Base-by-base conservation (phyloP, 2,113 vertebrate species). In the Egretta garzetta region DNA sequence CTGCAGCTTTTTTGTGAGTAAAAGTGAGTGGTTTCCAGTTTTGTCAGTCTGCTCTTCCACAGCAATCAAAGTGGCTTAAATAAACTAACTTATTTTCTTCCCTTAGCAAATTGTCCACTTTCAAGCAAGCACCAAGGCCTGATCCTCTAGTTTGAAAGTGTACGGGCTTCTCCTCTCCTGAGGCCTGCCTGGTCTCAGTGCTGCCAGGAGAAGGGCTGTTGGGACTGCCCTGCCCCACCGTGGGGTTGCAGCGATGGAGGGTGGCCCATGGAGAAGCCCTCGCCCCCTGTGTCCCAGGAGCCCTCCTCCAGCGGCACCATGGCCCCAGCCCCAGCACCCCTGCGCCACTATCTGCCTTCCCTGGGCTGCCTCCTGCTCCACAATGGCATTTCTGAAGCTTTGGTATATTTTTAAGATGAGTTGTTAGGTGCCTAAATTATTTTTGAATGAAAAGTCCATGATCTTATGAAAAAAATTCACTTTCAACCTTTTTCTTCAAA, bases 271-370 rank as follows among this genome's bases (percentile, higher is more conserved):
- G 20, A 33, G 63, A 30, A 6, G 30, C 32, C 14, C 26, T 43
- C 1, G 0, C 9, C 10, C 35, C 6, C 27, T 0, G 0, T 17
- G n/a, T 3, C 49, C 32, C 47, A 33, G 10, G 30, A 80, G 32
- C 32, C 37, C 47, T 76, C 21, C 39, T 63, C 37, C 26, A 49
- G 80, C 5, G 12, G 7, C 55, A 52, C 50, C 4, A 3, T 10
- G 37, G 49, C 47, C 43, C 27, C 6, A 5, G 30, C 27, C 23
- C 28, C 24, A 28, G 33, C 35, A 37, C 13, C 20, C 19, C 53
- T 21, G 10, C 80, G 41, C 32, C 23, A 8, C 24, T 8, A 2
- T 33, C 91, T 84, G 35, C 60, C 33, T 32, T 64, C 45, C 50
- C 70, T n/a, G 59, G 26, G 3, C 39, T 71, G 55, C 35, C 18